phyloP scores from a whole-genome alignment of 30 jellyfish, hydroid and myxozoan species.

The Aurelia coerulea region DNA sequence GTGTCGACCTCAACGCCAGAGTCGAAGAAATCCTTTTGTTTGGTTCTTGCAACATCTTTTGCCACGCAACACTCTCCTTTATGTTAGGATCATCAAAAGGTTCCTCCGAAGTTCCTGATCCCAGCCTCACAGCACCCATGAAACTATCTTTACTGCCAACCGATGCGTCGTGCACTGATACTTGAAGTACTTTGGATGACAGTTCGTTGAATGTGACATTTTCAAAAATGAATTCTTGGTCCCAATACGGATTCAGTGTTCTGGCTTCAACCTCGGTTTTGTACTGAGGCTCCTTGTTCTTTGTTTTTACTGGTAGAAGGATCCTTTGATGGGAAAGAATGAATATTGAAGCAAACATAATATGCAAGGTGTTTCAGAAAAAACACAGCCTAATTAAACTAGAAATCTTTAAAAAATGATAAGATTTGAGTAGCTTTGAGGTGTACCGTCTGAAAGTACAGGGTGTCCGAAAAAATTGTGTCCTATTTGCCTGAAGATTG shows the following conservation, averaged over 20 bases:
- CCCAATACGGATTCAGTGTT: conserved; percentile 90
- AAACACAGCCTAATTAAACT: too few relatives aligned
- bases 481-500: too few relatives aligned
- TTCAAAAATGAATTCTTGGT: conserved; percentile 58
- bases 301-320: conserved; percentile 16
- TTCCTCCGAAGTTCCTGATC: conserved; percentile 74
- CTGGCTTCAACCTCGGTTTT: conserved; percentile 58
- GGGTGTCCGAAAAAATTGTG: too few relatives aligned
- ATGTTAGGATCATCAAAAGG: conserved; percentile 82
- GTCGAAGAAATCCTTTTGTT: conserved; percentile 40
- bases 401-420: too few relatives aligned
- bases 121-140: conserved; percentile 86
- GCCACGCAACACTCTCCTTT: conserved; percentile 85
- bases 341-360: neutral
- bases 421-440: too few relatives aligned
- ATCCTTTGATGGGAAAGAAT: neutral
- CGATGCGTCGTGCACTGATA: conserved; percentile 73
- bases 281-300: conserved; percentile 40
- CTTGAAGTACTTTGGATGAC: conserved; percentile 75
- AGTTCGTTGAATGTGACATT: conserved; percentile 67
- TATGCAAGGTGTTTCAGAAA: too few relatives aligned
- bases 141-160: conserved; percentile 63
- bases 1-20: conserved; percentile 84
- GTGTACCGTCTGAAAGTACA: too few relatives aligned
- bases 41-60: conserved; percentile 85